Evolutionary conservation across 2,113 vertebrate genomes (phyloP), one percentile per base, ranked within the genome.

Genomic region (Seriola dumerili): DNA sequence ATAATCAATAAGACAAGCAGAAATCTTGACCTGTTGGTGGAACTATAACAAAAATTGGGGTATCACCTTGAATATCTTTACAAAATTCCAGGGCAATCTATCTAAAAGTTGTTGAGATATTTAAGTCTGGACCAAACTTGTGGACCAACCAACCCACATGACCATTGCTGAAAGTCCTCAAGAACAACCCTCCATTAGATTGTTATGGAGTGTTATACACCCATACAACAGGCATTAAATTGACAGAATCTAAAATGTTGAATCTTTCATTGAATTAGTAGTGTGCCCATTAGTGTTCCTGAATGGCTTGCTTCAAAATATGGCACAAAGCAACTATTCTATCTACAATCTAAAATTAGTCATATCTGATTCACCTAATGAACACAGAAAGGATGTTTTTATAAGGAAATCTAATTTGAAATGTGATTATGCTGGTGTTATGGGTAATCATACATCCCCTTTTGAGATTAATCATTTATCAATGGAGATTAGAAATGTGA

Each of bases 381-480:
- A 32, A 40, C 65, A 59, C 14, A 66, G 38, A 48, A n/a, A 21
- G 2, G 25, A 42, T 63, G 42, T 42, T 55, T 23, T 14, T 23
- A 48, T 12, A 21, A 32, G 16, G 1, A 21, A 65, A 54, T 16
- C 66, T 71, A 29, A 65, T 61, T 63, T 81, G 44, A 74, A 87
- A 64, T 66, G 8, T 36, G 57, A 57, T 61, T 70, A 62, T 78
- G n/a, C 21, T 57, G 48, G 6, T 59, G 32, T 64, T 46, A 63
- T 71, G 44, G 13, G 59, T 78, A 77, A 73, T 21, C 36, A 32
- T 55, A 48, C 5, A 32, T 21, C 48, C 48, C 36, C 57, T 79
- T 69, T 59, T 61, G 42, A 76, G 50, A 82, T 81, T 38, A 69
- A 79, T 76, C 36, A 50, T 75, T 87, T 61, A 34, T 44, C 72